phyloP scores from a whole-genome alignment of 2,888 invertebrate genomes.

The Lepetodrilus schrolli region DNA sequence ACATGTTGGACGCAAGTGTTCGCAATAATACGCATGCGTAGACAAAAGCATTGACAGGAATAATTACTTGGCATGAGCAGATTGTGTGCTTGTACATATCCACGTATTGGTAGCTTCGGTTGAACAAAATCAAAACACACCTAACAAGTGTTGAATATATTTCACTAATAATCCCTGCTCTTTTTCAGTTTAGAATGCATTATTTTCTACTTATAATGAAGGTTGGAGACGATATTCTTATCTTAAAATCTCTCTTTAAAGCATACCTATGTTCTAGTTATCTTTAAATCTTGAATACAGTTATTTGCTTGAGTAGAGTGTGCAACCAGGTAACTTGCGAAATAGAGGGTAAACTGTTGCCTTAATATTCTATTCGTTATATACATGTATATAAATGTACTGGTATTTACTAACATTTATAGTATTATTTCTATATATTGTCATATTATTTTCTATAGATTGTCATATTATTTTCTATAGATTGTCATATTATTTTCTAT shows the following conservation, averaged over 20 bases:
- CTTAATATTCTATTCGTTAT: not conserved
- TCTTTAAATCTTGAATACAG: not conserved
- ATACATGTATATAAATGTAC: not conserved
- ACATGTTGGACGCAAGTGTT: not conserved
- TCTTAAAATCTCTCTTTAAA: not conserved
- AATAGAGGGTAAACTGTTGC: not conserved
- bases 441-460: not conserved
- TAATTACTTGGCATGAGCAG: conserved; percentile 5
- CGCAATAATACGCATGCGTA: not conserved
- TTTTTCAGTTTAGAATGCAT: too few relatives aligned
- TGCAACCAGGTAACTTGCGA: not conserved
- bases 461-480: too few relatives aligned
- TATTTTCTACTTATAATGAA: too few relatives aligned
- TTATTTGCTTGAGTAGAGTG: not conserved
- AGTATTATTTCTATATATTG: not conserved
- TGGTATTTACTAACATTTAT: not conserved
- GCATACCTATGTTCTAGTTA: not conserved
- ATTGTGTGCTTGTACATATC: conserved; percentile 10
- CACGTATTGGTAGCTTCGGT: not conserved
- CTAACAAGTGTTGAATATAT: not conserved
- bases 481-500: too few relatives aligned
- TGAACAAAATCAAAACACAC: not conserved
- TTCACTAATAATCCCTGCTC: not conserved
- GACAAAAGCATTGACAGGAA: not conserved
- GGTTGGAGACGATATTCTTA: too few relatives aligned